Evolutionary conservation across 2,888 invertebrate species (phyloP).

Genomic region (Oscheius sp.): DNA sequence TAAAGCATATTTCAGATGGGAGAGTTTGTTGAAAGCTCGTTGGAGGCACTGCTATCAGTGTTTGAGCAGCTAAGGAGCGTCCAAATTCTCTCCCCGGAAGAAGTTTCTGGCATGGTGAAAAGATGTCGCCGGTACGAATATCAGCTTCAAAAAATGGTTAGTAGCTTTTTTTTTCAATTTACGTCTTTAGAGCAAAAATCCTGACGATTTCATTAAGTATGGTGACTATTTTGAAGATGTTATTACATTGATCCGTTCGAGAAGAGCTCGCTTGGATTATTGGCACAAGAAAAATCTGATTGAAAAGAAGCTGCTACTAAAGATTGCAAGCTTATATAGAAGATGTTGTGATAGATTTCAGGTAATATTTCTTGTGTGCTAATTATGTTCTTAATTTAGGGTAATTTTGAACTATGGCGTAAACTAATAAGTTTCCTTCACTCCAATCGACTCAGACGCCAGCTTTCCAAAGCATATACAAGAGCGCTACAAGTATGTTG

Average conservation of each 20-base stretch:
- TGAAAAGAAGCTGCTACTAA: constrained; percentile 79
- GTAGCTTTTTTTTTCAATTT: neutral
- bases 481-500: constrained; percentile 20
- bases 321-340: constrained; percentile 81
- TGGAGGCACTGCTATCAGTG: constrained; percentile 83
- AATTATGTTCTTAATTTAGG: neutral
- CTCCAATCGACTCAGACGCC: neutral
- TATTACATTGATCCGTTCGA: constrained; percentile 77
- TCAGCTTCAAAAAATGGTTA: constrained; percentile 31
- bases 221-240: constrained; percentile 79
- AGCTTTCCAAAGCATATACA: constrained; percentile 27
- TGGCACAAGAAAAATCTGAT: constrained; percentile 78
- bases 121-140: constrained; percentile 33
- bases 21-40: constrained; percentile 81
- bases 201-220: constrained; percentile 75
- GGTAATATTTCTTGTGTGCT: constrained; percentile 54
- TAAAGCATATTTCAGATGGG: constrained; percentile 79
- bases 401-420: constrained; percentile 14
- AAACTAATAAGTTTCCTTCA: constrained; percentile 12
- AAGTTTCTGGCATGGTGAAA: constrained; percentile 75
- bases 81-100: constrained; percentile 79
- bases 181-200: constrained; percentile 58
- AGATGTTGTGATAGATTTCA: constrained; percentile 79
- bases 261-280: constrained; percentile 75
- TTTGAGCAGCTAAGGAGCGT: constrained; percentile 82